Evolutionary conservation across 1,140 invertebrate genomes (phyloP), one percentile per base, ranked within the genome.

Genomic region (Brachionus asplanchnoidis): DNA sequence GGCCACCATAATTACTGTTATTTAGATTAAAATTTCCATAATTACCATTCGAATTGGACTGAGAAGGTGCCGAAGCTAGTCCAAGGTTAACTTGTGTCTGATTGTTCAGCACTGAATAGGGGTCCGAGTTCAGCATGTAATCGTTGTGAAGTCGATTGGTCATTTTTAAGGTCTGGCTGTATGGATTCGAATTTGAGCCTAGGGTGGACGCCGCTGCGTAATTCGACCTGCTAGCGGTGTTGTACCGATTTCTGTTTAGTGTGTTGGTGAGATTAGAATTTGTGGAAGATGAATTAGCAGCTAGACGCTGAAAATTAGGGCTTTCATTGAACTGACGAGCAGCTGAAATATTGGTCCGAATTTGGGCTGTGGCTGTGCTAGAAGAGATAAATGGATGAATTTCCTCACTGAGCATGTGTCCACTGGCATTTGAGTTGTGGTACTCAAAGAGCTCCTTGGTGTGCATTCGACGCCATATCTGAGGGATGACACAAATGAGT

Each of bases 281-380:
- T 26, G 44, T 77, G 12, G 73, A 77, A 26, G 73, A 77, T 3
- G 73, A 77, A 77, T 46, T 50, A 12, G 32, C 73, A 28, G 73
- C 73, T 23, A 82, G 12, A 44, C 79, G 79, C 28, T 82, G 79
- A 65, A 82, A 82, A 46, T 42, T 82, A 44, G 79, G 79, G 53
- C 79, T 82, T 65, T 82, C 79, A 82, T 82, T 82, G 32, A 82
- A 82, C 23, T 82, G 79, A 23, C 79, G 32, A 66, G 79, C 79
- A 42, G 79, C 79, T 20, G 79, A 82, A 36, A 82, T 82, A 28
- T 82, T 82, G 5, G 79, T 82, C 12, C 79, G 20, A 36, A 82
- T 82, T 40, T 60, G 79, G 3, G 50, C 53, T 50, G 73, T 53
- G 9, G 20, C 73, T 12, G 42, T 50, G 44, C 50, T 77, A 3